Base-by-base conservation (phyloP, 2,797 vertebrate species). In the Nyctalus aviator region DNA sequence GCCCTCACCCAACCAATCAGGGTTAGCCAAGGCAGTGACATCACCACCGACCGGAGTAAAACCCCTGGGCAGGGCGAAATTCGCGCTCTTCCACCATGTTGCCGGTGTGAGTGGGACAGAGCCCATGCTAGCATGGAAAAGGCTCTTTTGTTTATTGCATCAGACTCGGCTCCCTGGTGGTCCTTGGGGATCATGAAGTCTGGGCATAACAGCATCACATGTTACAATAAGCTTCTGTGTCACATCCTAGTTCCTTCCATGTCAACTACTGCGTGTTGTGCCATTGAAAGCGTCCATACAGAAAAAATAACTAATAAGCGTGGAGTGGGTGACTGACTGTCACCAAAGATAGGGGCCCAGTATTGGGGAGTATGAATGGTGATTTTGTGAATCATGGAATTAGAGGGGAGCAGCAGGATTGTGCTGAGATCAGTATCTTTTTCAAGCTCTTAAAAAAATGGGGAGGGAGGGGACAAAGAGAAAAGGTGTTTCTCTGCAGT, bases 391-490 rank as follows among this genome's bases (percentile, higher is more conserved):
- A 14, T 71, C 66, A 17, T 20, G 0, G 25, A 44, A 13, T 87
- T 44, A 53, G 7, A 21, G 41, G 20, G 10, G 57, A 48, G 2
- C 68, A 81, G 75, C 9, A 81, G 32, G 3, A 76, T 17, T 27
- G 13, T 77, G 68, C 9, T 81, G 50, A 88, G 10, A 25, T 68
- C 18, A 71, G 30, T 71, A 48, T 64, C 44, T 72, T 72, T 72
- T 66, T 30, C 20, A 59, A 23, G 64, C 15, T 75, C 2, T 62
- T 4, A n/a, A 0, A 5, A 32, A 66, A 37, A 21, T 3, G 2
- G 35, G 6, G 17, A 4, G 11, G 0, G 10, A 7, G 8, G 5
- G 2, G 17, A 3, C 2, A 0, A 62, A 3, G 3, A 4, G 23
- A 77, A 44, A 23, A 83, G 14, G 30, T 59, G 5, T 15, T 78